Evolutionary conservation across 2,888 invertebrate species (phyloP).

Genomic region (Hofmannophila pseudospretella): DNA sequence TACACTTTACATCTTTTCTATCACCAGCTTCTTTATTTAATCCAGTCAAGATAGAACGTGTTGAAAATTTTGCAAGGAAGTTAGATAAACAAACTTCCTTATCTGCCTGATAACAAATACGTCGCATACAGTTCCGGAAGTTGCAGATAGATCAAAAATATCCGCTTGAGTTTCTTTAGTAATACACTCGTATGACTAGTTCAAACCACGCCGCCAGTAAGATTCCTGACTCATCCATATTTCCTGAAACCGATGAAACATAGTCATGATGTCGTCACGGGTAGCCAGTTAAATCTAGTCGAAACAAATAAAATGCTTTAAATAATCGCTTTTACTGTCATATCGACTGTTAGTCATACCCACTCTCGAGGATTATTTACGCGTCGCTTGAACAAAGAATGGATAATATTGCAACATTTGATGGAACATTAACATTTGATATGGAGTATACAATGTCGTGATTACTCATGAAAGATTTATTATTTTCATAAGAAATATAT

Average conservation of each 20-base stretch:
- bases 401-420: not conserved
- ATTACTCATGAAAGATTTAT: no score
- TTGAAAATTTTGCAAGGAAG: no score
- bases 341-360: slow-evolving; percentile 1
- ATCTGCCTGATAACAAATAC: no score
- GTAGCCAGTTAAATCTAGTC: slow-evolving; percentile 15
- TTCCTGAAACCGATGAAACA: slow-evolving; percentile 62
- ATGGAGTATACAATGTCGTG: slow-evolving; percentile 12
- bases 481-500: no score
- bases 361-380: no score
- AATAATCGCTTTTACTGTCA: slow-evolving; percentile 1
- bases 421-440: slow-evolving; percentile 6
- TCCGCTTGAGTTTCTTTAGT: slow-evolving; percentile 4
- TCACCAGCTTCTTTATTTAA: no score
- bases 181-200: slow-evolving; percentile 8
- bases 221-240: slow-evolving; percentile 46
- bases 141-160: slow-evolving; percentile 1
- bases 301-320: slow-evolving; percentile 21
- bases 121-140: not conserved
- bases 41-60: no score
- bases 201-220: slow-evolving; percentile 40
- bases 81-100: no score
- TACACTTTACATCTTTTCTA: no score
- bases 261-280: slow-evolving; percentile 32
- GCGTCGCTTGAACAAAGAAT: no score